phyloP scores from a whole-genome alignment of 1,140 invertebrate species.

The Cephus cinctus region DNA sequence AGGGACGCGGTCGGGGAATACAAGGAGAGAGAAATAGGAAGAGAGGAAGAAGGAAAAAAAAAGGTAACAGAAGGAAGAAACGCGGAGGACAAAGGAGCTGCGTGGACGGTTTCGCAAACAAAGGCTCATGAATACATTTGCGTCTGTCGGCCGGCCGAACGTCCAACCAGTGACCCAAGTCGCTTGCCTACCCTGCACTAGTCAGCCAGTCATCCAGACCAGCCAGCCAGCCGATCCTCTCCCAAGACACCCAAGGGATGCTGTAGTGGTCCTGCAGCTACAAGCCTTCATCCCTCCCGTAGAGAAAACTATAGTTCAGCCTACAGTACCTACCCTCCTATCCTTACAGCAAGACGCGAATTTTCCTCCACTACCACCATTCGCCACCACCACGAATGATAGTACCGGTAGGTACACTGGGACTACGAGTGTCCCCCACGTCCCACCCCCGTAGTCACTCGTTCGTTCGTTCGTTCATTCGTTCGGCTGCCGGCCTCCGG shows the following conservation, averaged over 20 bases:
- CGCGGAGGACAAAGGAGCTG: constrained; percentile 11
- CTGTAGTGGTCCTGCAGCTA: too few relatives aligned
- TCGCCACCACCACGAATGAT: not conserved
- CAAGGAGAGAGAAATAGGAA: not conserved
- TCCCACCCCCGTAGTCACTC: constrained; percentile 27
- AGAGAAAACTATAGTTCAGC: too few relatives aligned
- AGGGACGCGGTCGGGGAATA: too few relatives aligned
- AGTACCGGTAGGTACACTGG: constrained; percentile 5
- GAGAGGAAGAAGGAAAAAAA: not conserved
- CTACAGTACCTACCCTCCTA: too few relatives aligned
- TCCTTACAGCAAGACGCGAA: constrained; percentile 4
- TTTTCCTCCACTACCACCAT: constrained; percentile 9
- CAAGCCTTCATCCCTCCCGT: too few relatives aligned
- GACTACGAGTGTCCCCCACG: constrained; percentile 25
- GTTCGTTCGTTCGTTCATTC: constrained; percentile 34
- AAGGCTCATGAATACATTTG: constrained; percentile 30
- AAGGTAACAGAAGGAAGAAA: constrained; percentile 5
- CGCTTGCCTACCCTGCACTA: too few relatives aligned
- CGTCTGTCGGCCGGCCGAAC: too few relatives aligned
- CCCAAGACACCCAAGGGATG: too few relatives aligned
- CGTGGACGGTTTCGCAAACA: constrained; percentile 27
- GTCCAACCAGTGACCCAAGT: too few relatives aligned
- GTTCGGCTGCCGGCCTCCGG: constrained; percentile 20
- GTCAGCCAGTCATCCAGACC: too few relatives aligned
- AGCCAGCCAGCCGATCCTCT: too few relatives aligned